Evolutionary conservation across 2,888 invertebrate species (phyloP).

Genomic region (Ceriagrion tenellum): DNA sequence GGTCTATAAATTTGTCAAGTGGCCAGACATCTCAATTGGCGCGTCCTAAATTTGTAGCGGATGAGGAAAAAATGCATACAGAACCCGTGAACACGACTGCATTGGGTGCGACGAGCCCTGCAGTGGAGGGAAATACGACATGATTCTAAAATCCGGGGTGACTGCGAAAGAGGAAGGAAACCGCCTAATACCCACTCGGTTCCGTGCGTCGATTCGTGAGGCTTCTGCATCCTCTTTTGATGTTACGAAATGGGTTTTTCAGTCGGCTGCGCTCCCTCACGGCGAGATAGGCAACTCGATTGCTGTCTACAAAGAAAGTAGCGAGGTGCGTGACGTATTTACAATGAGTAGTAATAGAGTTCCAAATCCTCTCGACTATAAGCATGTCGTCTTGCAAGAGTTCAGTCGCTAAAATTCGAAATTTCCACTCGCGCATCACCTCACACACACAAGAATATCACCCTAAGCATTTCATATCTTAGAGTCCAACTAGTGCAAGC

Average conservation of each 20-base stretch:
- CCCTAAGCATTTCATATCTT: no score
- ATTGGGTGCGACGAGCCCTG: neutral
- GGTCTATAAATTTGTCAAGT: neutral
- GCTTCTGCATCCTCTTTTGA: neutral
- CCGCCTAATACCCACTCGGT: neutral
- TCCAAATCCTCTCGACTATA: no score
- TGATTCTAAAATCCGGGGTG: neutral
- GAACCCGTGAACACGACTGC: neutral
- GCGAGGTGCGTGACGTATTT: neutral
- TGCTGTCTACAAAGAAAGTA: neutral
- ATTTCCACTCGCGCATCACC: no score
- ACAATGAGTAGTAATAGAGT: no score
- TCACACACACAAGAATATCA: no score
- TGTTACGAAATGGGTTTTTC: neutral
- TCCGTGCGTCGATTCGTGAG: neutral
- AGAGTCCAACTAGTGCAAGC: no score
- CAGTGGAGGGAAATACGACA: neutral
- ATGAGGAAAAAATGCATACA: neutral
- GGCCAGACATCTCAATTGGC: conserved; percentile 11
- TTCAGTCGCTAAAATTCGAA: no score
- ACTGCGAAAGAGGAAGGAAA: neutral
- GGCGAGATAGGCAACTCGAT: neutral
- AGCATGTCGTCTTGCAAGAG: no score
- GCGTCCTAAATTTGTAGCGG: neutral
- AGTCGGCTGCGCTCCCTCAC: neutral